Percentiles rank a stretch among this genome's conserved stretches.
Evolutionary conservation across 1,140 invertebrate genomes (phyloP).

Genomic region (Neotoxoptera formosana): DNA sequence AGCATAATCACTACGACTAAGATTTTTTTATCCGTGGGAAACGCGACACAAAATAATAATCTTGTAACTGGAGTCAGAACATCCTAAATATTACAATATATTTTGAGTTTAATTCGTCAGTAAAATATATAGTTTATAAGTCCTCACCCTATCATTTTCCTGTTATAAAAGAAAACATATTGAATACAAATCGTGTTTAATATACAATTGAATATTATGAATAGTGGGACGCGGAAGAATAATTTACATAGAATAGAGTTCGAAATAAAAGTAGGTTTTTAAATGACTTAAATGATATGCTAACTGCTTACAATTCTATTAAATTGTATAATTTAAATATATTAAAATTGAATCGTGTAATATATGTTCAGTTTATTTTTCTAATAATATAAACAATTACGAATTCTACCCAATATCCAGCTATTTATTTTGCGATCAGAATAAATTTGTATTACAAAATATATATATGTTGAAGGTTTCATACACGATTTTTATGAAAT

Average conservation of each 20-base stretch:
- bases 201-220: neutral
- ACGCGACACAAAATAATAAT: neutral
- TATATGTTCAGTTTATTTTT: neutral
- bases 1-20: too few relatives aligned
- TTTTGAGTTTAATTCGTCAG: neutral
- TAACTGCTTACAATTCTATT: conserved; percentile 8
- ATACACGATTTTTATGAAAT: neutral
- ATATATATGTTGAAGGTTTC: neutral
- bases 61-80: neutral
- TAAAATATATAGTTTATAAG: conserved; percentile 31
- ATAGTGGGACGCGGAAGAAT: neutral
- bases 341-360: neutral
- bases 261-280: conserved; percentile 23
- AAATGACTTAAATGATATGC: neutral
- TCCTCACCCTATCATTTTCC: neutral
- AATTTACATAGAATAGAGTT: conserved; percentile 44
- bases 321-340: conserved; percentile 6
- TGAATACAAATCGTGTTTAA: conserved; percentile 25
- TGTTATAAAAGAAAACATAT: conserved; percentile 28
- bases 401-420: neutral
- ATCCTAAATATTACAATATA: neutral
- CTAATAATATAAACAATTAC: neutral
- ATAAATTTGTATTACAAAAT: neutral
- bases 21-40: neutral
- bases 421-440: neutral